phyloP scores from a whole-genome alignment of 2,888 invertebrate species.

The Caenorhabditis panamensis region DNA sequence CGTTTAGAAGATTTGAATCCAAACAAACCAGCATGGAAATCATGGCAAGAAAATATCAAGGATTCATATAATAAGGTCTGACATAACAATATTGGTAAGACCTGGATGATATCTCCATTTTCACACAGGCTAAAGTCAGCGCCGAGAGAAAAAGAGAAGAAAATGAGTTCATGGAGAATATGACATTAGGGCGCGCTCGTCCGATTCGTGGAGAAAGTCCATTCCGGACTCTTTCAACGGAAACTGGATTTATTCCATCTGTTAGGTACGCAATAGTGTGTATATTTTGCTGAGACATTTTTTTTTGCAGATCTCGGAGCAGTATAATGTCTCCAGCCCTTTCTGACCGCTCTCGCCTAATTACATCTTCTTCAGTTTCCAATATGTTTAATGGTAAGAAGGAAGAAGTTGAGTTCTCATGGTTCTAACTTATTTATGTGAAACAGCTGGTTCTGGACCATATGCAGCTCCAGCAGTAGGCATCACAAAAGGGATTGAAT shows the following conservation, averaged over 20 bases:
- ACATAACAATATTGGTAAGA: no score
- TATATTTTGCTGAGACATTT: no score
- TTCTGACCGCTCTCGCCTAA: slow-evolving; percentile 55
- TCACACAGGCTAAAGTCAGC: slow-evolving; percentile 73
- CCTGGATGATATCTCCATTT: no score
- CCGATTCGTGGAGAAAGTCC: slow-evolving; percentile 71
- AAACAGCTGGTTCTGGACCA: slow-evolving; percentile 72
- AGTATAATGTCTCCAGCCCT: slow-evolving; percentile 58
- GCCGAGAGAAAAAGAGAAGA: slow-evolving; percentile 75
- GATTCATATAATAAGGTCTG: slow-evolving; percentile 77
- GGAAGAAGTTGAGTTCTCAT: neutral
- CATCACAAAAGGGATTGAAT: slow-evolving; percentile 77
- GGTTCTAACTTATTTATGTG: neutral
- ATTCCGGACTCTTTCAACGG: slow-evolving; percentile 71
- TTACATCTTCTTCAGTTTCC: slow-evolving; percentile 54
- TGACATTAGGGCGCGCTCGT: slow-evolving; percentile 65
- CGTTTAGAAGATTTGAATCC: slow-evolving; percentile 70
- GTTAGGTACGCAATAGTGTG: no score
- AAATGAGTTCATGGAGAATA: slow-evolving; percentile 73
- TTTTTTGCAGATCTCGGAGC: slow-evolving; percentile 55
- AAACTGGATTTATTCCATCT: slow-evolving; percentile 67
- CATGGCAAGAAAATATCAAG: slow-evolving; percentile 76
- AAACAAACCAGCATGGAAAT: slow-evolving; percentile 78
- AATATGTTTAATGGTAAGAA: slow-evolving; percentile 62
- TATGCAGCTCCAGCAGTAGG: slow-evolving; percentile 79